Evolutionary conservation across 2,888 invertebrate species (phyloP).

Genomic region (Hirtodrosophila histrioides): DNA sequence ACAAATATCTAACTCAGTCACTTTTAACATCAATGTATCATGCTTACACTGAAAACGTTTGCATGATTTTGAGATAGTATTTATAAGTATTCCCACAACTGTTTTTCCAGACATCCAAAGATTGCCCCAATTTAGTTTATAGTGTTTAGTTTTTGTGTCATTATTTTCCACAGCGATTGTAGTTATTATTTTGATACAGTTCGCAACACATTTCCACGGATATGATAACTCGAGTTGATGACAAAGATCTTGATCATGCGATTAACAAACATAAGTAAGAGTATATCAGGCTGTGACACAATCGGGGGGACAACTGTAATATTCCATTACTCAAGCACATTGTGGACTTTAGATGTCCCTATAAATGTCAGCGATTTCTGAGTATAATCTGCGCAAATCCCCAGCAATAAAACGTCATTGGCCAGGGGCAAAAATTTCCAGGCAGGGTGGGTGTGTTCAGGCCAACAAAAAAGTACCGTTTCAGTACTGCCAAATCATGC

Average conservation of each 20-base stretch:
- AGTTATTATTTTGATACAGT: not conserved
- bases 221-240: no score
- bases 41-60: no score
- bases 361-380: conserved; percentile 11
- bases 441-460: conserved; percentile 22
- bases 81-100: no score
- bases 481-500: conserved; percentile 53
- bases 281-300: conserved; percentile 17
- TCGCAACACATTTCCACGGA: conserved; percentile 1
- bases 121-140: not conserved
- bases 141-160: not conserved
- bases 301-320: conserved; percentile 32
- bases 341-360: conserved; percentile 4
- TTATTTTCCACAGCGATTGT: conserved; percentile 8
- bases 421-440: conserved; percentile 65
- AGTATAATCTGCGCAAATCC: conserved; percentile 59
- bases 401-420: conserved; percentile 36
- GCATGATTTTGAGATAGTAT: no score
- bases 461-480: conserved; percentile 27
- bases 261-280: conserved; percentile 1
- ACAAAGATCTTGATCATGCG: conserved; percentile 1
- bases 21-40: no score
- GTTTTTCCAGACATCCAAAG: no score
- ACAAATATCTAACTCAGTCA: no score
- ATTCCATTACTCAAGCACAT: conserved; percentile 32